These are phyloP conservation scores for Palythoa grandis DNA, from an alignment of 92 coral and sea anemone species.

Conservation along the genomic window DNA sequence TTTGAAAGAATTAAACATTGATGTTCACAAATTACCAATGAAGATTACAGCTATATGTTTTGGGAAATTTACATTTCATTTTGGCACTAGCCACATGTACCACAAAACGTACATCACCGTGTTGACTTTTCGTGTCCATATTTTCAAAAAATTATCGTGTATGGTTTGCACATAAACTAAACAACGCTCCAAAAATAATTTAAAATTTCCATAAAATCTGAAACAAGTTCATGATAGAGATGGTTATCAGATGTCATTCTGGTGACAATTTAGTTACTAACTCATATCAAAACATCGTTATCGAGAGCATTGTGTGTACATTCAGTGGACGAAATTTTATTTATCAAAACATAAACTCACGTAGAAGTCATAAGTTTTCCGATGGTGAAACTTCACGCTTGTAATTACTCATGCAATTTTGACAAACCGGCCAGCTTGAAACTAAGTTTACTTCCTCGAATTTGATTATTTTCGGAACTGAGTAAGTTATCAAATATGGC, in stretches of 20 bases:
- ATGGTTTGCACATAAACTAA: neutral
- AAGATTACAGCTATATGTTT: neutral
- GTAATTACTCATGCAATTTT: neutral
- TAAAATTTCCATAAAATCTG: neutral
- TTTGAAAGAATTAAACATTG: neutral
- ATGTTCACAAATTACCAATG: neutral
- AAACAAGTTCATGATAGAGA: neutral
- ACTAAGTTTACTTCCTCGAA: neutral
- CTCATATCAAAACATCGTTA: neutral
- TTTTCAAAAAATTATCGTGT: neutral
- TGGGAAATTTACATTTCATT: neutral
- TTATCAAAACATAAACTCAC: neutral
- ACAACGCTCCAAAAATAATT: neutral
- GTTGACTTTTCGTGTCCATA: neutral
- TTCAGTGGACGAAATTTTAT: constrained; percentile 9
- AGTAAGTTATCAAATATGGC: neutral
- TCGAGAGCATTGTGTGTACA: neutral
- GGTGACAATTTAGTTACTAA: neutral
- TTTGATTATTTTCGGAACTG: neutral
- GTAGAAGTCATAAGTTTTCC: neutral
- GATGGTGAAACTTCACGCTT: neutral
- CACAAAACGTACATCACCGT: neutral
- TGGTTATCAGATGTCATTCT: neutral
- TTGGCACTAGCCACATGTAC: neutral
- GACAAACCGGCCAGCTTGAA: neutral